Base-by-base conservation (phyloP, 1,140 invertebrate genomes). In the Lepidurus arcticus region DNA sequence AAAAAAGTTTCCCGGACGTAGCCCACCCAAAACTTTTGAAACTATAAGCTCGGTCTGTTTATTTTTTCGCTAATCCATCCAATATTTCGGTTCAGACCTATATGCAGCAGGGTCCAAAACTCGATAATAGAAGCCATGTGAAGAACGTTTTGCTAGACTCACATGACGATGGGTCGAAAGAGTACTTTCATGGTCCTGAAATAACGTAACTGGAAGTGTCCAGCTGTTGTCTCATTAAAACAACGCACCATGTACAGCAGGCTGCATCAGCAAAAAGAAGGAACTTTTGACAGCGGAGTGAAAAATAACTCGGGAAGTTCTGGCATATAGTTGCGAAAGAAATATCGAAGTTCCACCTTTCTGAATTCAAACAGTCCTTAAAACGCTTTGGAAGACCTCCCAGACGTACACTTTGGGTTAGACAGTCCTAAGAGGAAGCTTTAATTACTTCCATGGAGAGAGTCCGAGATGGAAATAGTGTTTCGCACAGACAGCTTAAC, bases 1-100 rank as follows among this genome's bases (percentile, higher is more conserved):
- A 21, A 65, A 65, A 65, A 65, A 65, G 53, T 13, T 34, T 1
- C 21, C 53, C 21, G 53, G 21, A 65, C 16, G 53, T n/a, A 65
- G 53, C 53, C 53, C 53, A 65, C 53, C 53, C 53, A 65, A 21
- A 21, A 65, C 21, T 65, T 65, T 65, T 65, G 16, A 65, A 65
- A 65, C 21, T 21, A 7, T 65, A 65, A 7, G 6, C 53, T 16
- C 8, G 53, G 53, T 13, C 16, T 65, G 53, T 65, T 65, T 65
- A 21, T 65, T 65, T 65, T 2, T 34, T 34, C 21, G 53, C 53
- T 65, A 65, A 65, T 13, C 53, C n/a, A n/a, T 65, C 53, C 53
- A 65, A 65, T 65, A 65, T 65, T 65, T 65, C 53, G 16, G 53
- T 16, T 21, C 53, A 65, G 53, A n/a, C 8, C 21, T 21, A 65